Evolutionary conservation across 53 echinoderm and acorn worm species (phyloP), one percentile per base, ranked within the genome.

Genomic region (Mesocentrotus franciscanus): DNA sequence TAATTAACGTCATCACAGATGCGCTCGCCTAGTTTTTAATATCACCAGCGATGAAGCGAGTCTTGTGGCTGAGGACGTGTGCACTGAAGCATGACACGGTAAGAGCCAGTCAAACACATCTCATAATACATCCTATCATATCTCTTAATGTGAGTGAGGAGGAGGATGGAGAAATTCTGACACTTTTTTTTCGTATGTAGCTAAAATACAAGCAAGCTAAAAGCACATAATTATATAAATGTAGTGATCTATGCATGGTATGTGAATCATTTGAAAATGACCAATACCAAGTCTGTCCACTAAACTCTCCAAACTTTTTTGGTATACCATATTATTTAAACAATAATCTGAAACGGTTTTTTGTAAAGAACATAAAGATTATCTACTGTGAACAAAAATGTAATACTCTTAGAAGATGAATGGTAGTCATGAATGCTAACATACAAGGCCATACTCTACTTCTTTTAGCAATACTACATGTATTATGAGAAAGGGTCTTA

Each of bases 21-120:
- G 90, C 60, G 90, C 58, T 90, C 81, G 11, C 90, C 90, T 58
- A 90, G 90, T 60, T 90, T 90, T 90, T 90, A 90, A 90, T 90
- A 90, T 90, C 90, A 59, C 90, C 60, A 30, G 90, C 90, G 17
- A 27, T 60, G 58, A 90, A 90, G 90, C 90, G 60, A 60, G 60
- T 90, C 90, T 60, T 90, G 60, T 60, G 29, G 90, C 90, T 90
- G 90, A 60, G 90, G 58, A 30, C 90, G 11, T 59, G 90, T 90
- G 58, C 30, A 3, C 12, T 32, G 60, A 6, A 32, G 90, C 90
- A 20, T 27, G n/a, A 60, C 90, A 32, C 14, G 14, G 60, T 60
- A 85, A 85, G 85, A 85, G 26, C 85, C 55, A 85, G 55, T 60
- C 59, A 90, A 60, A 60, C 90, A 90, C 90, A 81, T 81, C 81